phyloP scores from a whole-genome alignment of 1,140 invertebrate genomes.

The Sitophilus oryzae region DNA sequence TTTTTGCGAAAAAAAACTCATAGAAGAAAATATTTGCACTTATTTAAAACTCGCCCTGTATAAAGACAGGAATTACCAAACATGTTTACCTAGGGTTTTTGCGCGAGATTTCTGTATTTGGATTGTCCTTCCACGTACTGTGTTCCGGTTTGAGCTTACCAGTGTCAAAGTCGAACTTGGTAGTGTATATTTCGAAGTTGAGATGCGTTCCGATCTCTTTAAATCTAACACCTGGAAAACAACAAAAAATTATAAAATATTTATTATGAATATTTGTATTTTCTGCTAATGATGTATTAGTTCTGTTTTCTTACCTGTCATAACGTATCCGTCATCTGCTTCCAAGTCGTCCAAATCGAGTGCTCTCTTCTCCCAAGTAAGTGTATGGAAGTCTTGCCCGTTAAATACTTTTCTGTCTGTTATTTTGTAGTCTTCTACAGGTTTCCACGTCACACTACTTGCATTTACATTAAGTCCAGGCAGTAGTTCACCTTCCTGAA shows the following conservation, averaged over 20 bases:
- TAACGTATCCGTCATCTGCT: constrained; percentile 50
- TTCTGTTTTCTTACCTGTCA: constrained; percentile 52
- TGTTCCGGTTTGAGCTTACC: neutral
- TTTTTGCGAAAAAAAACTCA: too few species aligned
- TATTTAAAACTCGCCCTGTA: too few species aligned
- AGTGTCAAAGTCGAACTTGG: neutral
- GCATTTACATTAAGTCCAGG: constrained; percentile 57
- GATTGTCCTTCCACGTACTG: too few species aligned
- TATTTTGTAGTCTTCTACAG: constrained; percentile 55
- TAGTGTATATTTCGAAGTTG: neutral
- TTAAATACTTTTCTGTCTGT: constrained; percentile 45
- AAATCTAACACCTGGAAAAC: too few species aligned
- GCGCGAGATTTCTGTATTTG: constrained; percentile 35
- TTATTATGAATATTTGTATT: neutral
- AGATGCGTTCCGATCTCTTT: constrained; percentile 64
- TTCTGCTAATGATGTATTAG: neutral
- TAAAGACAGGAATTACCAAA: too few species aligned
- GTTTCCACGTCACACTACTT: constrained; percentile 56
- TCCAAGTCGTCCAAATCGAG: constrained; percentile 72
- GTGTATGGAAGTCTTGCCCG: constrained; percentile 61
- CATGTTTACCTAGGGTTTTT: constrained; percentile 36
- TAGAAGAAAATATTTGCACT: too few species aligned
- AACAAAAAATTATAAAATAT: too few species aligned
- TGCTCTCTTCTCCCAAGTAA: constrained; percentile 63
- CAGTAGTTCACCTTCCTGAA: constrained; percentile 63